Base-by-base conservation (phyloP, 2,797 vertebrate genomes). In the Delichon dasypus region DNA sequence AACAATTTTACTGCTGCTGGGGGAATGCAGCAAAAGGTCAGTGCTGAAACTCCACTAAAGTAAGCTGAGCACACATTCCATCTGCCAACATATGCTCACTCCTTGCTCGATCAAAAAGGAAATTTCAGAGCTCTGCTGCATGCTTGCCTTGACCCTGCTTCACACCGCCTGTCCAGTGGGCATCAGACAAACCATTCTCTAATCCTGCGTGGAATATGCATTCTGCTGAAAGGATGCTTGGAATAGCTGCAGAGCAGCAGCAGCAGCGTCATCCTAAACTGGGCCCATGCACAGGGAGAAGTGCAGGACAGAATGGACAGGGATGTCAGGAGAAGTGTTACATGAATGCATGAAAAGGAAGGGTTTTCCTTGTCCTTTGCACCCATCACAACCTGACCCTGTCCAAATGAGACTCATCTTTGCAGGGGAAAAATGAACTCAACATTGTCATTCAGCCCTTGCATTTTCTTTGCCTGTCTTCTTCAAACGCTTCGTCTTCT, bases 21-120 rank as follows among this genome's bases (percentile, higher is more conserved):
- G 88, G 84, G 95, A 95, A 94, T 93, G 94, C 80, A 93, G 72
- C 90, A 85, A 94, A 97, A 96, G 96, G 94, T 96, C 96, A 97
- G 48, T 62, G 83, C 73, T 87, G 92, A 95, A 96, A 95, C 92
- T 85, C 89, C 68, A 23, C 92, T 73, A 77, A 95, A 96, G 93
- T 74, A 90, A 95, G 93, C 73, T 70, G 93, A 93, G 89, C 83
- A 73, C 48, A 42, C 92, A 94, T 96, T 97, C 89, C 94, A 91
- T 75, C 85, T 95, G 93, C 7, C 36, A 95, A 78, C 95, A 96
- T 67, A 88, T 94, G 93, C 80, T 92, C 85, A 57, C 89, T 89
- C 29, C 72, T 91, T 85, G 58, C 82, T 77, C 75, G 88, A 92
- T 97, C 91, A 91, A 89, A 95, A 95, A 92, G 78, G 93, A 66